phyloP scores from a whole-genome alignment of 2,888 invertebrate genomes.

The Mesoligia furuncula region DNA sequence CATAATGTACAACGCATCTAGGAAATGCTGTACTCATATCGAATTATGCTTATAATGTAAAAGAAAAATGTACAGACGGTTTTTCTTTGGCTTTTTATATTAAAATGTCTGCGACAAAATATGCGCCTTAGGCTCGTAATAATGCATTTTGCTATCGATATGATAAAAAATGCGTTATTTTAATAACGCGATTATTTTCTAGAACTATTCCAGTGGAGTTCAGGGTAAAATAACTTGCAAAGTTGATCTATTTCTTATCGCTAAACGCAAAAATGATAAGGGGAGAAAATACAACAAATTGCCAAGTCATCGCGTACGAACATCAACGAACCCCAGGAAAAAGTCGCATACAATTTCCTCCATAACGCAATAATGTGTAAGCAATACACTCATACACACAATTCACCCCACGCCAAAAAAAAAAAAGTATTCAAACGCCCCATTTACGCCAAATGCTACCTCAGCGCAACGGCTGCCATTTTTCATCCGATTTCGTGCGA shows the following conservation, averaged over 20 bases:
- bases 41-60: slow-evolving; percentile 27
- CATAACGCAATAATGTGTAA: slow-evolving; percentile 51
- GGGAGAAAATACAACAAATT: background rate
- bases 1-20: slow-evolving; percentile 31
- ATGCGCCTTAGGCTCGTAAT: no score
- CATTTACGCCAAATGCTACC: slow-evolving; percentile 71
- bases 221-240: background rate
- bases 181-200: background rate
- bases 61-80: slow-evolving; percentile 8
- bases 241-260: background rate
- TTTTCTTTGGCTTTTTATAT: slow-evolving; percentile 8
- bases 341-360: slow-evolving; percentile 37
- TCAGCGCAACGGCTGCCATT: slow-evolving; percentile 64
- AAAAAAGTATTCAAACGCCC: slow-evolving; percentile 64
- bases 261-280: background rate
- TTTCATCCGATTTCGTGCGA: slow-evolving; percentile 67
- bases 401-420: slow-evolving; percentile 60
- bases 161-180: background rate
- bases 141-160: slow-evolving; percentile 5
- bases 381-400: slow-evolving; percentile 61
- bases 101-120: background rate
- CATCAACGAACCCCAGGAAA: slow-evolving; percentile 8
- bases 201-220: background rate
- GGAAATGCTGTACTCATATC: slow-evolving; percentile 20
- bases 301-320: slow-evolving; percentile 21